phyloP scores from a whole-genome alignment of 2,113 vertebrate species.

The Tupaia tana region DNA sequence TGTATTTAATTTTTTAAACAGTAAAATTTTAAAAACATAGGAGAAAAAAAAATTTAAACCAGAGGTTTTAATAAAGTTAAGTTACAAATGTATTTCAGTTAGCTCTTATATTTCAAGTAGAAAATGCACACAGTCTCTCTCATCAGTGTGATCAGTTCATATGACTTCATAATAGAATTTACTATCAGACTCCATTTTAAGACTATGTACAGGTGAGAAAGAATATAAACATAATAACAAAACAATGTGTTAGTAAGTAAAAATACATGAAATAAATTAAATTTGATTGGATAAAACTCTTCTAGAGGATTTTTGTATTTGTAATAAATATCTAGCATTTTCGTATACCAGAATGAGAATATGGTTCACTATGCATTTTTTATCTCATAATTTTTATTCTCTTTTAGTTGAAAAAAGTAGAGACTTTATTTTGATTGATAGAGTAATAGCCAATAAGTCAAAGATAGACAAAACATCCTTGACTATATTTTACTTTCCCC shows the following conservation, averaged over 20 bases:
- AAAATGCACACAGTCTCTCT: neutral
- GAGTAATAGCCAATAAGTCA: neutral
- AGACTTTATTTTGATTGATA: neutral
- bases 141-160: neutral
- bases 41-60: neutral
- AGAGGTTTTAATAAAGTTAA: neutral
- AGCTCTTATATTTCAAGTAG: neutral
- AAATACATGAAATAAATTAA: neutral
- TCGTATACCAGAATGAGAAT: neutral
- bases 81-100: neutral
- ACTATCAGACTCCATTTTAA: neutral
- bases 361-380: neutral
- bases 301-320: neutral
- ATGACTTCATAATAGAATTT: neutral
- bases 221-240: neutral
- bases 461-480: neutral
- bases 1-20: neutral
- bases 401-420: neutral
- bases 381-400: neutral
- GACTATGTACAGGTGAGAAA: neutral
- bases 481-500: neutral
- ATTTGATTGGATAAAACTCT: neutral
- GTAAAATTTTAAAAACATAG: neutral
- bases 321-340: neutral
- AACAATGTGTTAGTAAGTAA: neutral